Conservation (phyloP, 2,113 vertebrate genomes). For the Centropus unirufus region DNA sequence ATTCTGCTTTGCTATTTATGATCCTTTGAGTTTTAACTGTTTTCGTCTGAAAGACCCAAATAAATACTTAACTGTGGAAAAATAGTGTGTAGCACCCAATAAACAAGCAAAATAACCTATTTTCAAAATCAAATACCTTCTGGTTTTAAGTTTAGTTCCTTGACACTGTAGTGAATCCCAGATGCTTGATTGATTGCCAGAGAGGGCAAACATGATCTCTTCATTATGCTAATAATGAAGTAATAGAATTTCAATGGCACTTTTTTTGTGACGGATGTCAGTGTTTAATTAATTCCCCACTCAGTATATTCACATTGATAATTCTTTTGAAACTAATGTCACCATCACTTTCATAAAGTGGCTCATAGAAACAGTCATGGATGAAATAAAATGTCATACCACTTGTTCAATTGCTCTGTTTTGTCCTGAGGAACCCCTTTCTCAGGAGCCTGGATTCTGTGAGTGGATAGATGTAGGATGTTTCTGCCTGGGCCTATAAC, state of each 20-base stretch:
- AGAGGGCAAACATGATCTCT: constrained; percentile 48
- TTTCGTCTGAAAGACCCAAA: not conserved
- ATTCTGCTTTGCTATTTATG: not conserved
- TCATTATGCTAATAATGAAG: constrained; percentile 62
- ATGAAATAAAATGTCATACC: not conserved
- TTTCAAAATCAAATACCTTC: constrained; percentile 17
- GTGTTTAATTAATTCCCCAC: constrained; percentile 54
- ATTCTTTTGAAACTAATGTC: constrained; percentile 48
- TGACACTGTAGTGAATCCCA: constrained; percentile 1
- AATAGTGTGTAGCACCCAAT: not conserved
- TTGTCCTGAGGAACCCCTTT: not conserved
- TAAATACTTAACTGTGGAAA: constrained; percentile 1
- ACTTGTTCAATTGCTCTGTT: not conserved
- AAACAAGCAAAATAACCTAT: not conserved
- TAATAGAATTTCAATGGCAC: constrained; percentile 45
- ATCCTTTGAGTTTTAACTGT: not conserved
- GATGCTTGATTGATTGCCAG: constrained; percentile 49
- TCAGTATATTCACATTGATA: constrained; percentile 29
- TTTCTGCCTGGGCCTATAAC: not conserved
- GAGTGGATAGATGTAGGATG: not conserved
- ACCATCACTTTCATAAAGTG: not conserved
- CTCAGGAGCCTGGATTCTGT: not conserved
- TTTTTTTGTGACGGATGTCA: constrained; percentile 44
- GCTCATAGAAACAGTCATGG: not conserved
- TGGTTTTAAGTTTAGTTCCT: not conserved